Evolutionary conservation across 2,113 vertebrate genomes (phyloP).

Genomic region (Vireo altiloquus): DNA sequence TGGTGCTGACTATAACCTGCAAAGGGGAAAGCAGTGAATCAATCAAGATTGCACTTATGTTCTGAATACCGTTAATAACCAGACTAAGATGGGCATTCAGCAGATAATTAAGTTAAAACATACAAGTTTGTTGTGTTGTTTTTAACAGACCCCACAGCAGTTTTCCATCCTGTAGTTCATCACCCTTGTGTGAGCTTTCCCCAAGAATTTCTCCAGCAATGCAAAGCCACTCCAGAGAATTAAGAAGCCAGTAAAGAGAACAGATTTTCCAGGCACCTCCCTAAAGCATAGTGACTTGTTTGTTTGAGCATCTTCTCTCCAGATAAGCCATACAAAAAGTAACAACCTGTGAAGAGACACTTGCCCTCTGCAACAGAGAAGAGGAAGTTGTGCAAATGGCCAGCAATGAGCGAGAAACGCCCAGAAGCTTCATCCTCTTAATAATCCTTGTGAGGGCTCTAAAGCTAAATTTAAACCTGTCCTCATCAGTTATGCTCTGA

Average conservation of each 20-base stretch:
- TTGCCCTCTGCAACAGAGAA: neutral
- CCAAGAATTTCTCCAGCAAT: neutral
- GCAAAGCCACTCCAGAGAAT: neutral
- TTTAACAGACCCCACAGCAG: neutral
- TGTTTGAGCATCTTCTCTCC: neutral
- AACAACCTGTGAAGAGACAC: neutral
- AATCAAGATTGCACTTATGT: constrained; percentile 20
- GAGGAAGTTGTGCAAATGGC: neutral
- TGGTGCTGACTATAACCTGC: neutral
- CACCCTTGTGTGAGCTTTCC: neutral
- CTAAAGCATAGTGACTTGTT: neutral
- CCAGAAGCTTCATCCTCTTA: neutral
- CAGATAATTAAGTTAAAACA: constrained; percentile 26
- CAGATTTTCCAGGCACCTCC: neutral
- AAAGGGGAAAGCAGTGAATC: neutral
- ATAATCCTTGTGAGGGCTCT: neutral
- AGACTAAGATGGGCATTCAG: neutral
- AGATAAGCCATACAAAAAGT: neutral
- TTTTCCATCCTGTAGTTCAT: neutral
- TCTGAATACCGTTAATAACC: constrained; percentile 3
- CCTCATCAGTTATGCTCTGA: neutral
- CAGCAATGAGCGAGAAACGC: neutral
- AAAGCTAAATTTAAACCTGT: constrained; percentile 3
- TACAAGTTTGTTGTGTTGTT: neutral
- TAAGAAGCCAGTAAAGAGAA: neutral